These are phyloP conservation scores for Chrosomus eos DNA, from an alignment of 2,797 vertebrate species.

Conservation along the genomic window DNA sequence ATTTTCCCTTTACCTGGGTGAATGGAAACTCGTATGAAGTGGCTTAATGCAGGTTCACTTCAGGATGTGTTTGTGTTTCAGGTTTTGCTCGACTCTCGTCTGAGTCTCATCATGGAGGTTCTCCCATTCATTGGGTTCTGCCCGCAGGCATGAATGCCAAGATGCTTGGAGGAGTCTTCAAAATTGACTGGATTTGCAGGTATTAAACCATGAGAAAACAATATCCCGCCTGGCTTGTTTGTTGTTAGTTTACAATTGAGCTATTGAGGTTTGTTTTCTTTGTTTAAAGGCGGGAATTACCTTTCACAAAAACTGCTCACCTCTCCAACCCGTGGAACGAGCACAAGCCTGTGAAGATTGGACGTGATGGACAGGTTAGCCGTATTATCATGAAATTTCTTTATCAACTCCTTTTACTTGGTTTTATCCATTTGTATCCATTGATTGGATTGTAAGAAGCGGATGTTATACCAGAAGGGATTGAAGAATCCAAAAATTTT, in stretches of 20 bases:
- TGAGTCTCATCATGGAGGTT: conserved; percentile 96
- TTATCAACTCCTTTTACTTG: background rate
- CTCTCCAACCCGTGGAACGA: conserved; percentile 98
- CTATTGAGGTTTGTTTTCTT: background rate
- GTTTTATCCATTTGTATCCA: background rate
- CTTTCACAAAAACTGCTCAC: conserved; percentile 96
- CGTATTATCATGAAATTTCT: background rate
- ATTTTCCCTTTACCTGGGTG: too few relatives aligned
- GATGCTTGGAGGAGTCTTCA: conserved; percentile 99
- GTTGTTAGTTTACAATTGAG: background rate
- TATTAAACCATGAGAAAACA: conserved; percentile 57
- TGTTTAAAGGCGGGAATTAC: conserved; percentile 88
- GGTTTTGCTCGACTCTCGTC: conserved; percentile 94
- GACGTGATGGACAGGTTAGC: conserved; percentile 96
- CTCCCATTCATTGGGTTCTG: conserved; percentile 98
- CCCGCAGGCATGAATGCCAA: conserved; percentile 98
- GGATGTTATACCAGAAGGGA: background rate
- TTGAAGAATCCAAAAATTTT: too few relatives aligned
- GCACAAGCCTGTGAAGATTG: conserved; percentile 97
- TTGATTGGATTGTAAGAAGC: background rate
- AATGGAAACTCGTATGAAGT: background rate
- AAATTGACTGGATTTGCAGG: conserved; percentile 99
- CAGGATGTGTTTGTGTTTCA: conserved; percentile 59
- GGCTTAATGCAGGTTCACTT: background rate
- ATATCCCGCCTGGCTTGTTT: background rate